phyloP scores from a whole-genome alignment of 2,888 invertebrate genomes.

The Panorpa germanica region DNA sequence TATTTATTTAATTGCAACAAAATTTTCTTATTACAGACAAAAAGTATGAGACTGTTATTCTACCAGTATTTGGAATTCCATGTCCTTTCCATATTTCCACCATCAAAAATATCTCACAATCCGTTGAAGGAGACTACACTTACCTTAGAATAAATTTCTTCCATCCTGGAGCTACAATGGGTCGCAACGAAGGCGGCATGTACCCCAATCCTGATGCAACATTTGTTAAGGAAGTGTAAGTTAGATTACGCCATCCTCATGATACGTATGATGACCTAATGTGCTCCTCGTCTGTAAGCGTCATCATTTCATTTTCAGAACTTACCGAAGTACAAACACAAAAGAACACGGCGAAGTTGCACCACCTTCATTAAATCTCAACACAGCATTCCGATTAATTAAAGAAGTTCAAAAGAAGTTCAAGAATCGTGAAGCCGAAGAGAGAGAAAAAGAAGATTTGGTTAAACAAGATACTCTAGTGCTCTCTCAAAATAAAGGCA shows the following conservation, averaged over 20 bases:
- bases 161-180: conserved; percentile 95
- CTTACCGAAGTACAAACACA: conserved; percentile 91
- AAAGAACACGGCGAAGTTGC: conserved; percentile 93
- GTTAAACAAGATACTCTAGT: conserved; percentile 96
- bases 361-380: conserved; percentile 88
- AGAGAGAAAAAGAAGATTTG: conserved; percentile 94
- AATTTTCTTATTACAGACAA: conserved; percentile 44
- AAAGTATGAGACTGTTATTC: conserved; percentile 95
- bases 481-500: conserved; percentile 87
- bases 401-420: conserved; percentile 99
- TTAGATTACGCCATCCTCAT: conserved; percentile 17
- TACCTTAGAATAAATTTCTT: conserved; percentile 97
- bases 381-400: conserved; percentile 91
- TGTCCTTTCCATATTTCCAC: conserved; percentile 98
- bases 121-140: conserved; percentile 97
- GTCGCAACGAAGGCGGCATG: conserved; percentile 74
- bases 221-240: conserved; percentile 94
- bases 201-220: conserved; percentile 93
- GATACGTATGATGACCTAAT: too few species aligned
- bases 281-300: conserved; percentile 8
- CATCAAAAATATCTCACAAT: conserved; percentile 96
- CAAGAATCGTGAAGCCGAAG: conserved; percentile 95
- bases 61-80: conserved; percentile 90
- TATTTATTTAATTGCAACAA: conserved; percentile 4
- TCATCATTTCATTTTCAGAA: conserved; percentile 29